Evolutionary conservation across 2,113 vertebrate genomes (phyloP), one percentile per base, ranked within the genome.

Genomic region (Poicephalus meyeri): DNA sequence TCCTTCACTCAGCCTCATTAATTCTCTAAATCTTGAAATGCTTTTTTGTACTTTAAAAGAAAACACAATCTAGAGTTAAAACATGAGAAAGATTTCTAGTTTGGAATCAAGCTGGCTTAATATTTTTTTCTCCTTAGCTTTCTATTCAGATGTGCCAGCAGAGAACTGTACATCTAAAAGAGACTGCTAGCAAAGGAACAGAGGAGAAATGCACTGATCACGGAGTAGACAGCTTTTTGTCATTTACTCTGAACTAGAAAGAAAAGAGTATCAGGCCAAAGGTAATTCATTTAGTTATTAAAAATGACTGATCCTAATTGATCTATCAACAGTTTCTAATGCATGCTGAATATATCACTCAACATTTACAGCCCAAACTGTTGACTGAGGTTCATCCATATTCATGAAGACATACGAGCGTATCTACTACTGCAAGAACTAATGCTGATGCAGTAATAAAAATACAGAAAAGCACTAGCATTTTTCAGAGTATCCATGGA

Each of bases 401-500:
- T 89, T 92, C 83, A 86, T 58, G 89, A 80, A 82, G 88, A 93
- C n/a, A 82, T 29, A 86, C 21, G n/a, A 81, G 37, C 25, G 5
- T 68, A 91, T 81, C 74, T 52, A 71, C 80, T 56, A 80, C 77
- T 83, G 71, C 44, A 84, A 95, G 46, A 70, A 81, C 76, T 37
- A 95, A 95, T 52, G 81, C 44, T 80, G 91, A 96, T 71, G 66
- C 80, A 60, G 88, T 84, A 96, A 96, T 68, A 95, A 98, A 97
- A 98, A 97, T 66, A 97, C 85, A 96, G 35, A 94, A 90, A 97
- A 83, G 11, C 70, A 88, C 41, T 77, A 78, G 49, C 58, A 90
- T 96, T 81, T 91, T 97, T 94, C n/a, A 82, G 47, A 96, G 41
- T 86, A 95, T 88, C 69, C 76, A 95, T 29, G 52, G 39, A 97